Conservation (phyloP, 2,113 vertebrate genomes). For the Lynx canadensis region DNA sequence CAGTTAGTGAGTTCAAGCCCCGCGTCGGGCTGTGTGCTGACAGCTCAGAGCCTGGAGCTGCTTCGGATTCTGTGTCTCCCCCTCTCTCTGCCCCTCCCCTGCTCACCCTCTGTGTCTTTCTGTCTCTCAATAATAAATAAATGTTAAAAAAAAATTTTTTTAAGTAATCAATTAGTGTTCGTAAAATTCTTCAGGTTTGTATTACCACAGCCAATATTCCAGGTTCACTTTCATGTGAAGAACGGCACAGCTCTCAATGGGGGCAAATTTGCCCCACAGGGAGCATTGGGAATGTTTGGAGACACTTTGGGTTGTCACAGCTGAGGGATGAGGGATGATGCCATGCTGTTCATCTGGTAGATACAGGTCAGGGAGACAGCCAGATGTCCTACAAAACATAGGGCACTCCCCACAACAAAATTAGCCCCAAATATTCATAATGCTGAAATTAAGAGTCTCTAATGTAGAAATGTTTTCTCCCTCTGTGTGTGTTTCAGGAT, state of each 20-base stretch:
- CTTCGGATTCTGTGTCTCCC: too few relatives aligned
- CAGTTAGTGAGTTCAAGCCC: too few relatives aligned
- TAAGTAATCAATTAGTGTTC: background rate
- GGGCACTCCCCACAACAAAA: background rate
- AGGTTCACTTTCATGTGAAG: background rate
- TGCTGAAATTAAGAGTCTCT: background rate
- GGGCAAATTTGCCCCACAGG: background rate
- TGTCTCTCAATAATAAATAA: too few relatives aligned
- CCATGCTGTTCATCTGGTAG: background rate
- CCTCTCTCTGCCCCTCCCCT: too few relatives aligned
- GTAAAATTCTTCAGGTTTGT: background rate
- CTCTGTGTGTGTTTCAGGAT: conserved; percentile 77
- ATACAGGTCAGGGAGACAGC: background rate
- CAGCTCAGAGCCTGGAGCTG: too few relatives aligned
- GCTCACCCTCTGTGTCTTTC: too few relatives aligned
- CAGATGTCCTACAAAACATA: background rate
- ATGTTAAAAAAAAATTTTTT: too few relatives aligned
- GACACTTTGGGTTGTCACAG: background rate
- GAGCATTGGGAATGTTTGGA: background rate
- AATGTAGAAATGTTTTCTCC: background rate
- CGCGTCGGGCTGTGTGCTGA: too few relatives aligned
- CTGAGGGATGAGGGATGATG: background rate
- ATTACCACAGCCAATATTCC: background rate
- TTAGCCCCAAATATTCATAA: background rate
- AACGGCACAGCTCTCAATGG: background rate